phyloP scores from a whole-genome alignment of 2,797 vertebrate species.

The Ctenopoma kingsleyae region DNA sequence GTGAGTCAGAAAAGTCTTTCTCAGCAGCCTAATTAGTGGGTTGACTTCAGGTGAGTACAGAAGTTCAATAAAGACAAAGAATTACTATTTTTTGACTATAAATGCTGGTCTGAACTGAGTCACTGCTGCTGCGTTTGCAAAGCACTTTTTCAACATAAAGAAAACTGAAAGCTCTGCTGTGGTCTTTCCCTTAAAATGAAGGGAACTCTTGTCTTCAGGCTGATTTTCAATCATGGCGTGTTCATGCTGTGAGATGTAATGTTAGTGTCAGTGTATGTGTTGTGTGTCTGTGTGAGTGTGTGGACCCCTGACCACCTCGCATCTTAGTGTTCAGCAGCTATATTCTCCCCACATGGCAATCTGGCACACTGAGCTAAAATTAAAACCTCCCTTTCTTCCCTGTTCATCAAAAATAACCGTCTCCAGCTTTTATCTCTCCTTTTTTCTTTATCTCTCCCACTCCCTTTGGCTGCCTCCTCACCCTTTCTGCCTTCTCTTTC shows the following conservation, averaged over 20 bases:
- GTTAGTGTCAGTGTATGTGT: slow-evolving; percentile 11
- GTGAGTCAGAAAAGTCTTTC: slow-evolving; percentile 19
- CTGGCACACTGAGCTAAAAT: slow-evolving; percentile 66
- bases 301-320: slow-evolving; percentile 41
- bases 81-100: slow-evolving; percentile 13
- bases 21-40: slow-evolving; percentile 43
- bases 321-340: slow-evolving; percentile 60
- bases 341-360: slow-evolving; percentile 57
- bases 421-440: slow-evolving; percentile 66
- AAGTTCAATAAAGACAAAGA: slow-evolving; percentile 38
- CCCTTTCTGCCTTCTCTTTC: slow-evolving; percentile 58
- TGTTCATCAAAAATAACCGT: slow-evolving; percentile 68
- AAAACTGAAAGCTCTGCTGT: slow-evolving; percentile 38
- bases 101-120: slow-evolving; percentile 47
- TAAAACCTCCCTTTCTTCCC: slow-evolving; percentile 64
- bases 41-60: slow-evolving; percentile 39
- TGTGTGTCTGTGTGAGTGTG: not conserved
- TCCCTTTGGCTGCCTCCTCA: slow-evolving; percentile 57
- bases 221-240: slow-evolving; percentile 11
- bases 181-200: slow-evolving; percentile 43
- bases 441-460: slow-evolving; percentile 62
- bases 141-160: slow-evolving; percentile 28
- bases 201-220: slow-evolving; percentile 52
- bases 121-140: slow-evolving; percentile 48
- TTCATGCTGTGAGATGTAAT: slow-evolving; percentile 15